These are phyloP conservation scores for Hedya salicella DNA, from an alignment of 2,888 invertebrate species.

Conservation along the genomic window DNA sequence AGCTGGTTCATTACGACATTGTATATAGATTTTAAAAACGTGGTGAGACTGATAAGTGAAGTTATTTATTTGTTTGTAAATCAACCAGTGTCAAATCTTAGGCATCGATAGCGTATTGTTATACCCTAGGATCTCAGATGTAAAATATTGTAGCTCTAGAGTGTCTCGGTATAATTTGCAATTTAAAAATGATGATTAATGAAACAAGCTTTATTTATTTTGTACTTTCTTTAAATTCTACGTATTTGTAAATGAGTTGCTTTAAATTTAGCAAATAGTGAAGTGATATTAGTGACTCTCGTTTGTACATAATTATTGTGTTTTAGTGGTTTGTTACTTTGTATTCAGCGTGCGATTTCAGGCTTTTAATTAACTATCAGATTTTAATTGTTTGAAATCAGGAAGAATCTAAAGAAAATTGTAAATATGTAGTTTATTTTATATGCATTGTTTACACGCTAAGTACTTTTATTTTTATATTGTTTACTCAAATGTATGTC, in stretches of 20 bases:
- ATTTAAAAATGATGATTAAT: conserved; percentile 46
- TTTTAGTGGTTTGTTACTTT: conserved; percentile 34
- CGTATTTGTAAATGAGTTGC: conserved; percentile 40
- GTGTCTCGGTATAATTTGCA: conserved; percentile 35
- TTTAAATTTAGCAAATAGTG: conserved; percentile 51
- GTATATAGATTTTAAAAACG: conserved; percentile 81
- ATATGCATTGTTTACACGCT: conserved; percentile 72
- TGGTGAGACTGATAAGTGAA: conserved; percentile 83
- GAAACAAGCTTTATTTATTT: conserved; percentile 55
- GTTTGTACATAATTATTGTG: conserved; percentile 51
- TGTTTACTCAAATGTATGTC: conserved; percentile 74
- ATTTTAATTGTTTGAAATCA: conserved; percentile 51
- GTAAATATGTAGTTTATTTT: conserved; percentile 75
- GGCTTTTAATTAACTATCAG: conserved; percentile 47
- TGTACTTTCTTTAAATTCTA: conserved; percentile 45
- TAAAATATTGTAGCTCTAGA: conserved; percentile 50
- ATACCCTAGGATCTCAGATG: conserved; percentile 73
- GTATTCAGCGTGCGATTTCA: conserved; percentile 47
- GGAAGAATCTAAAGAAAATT: conserved; percentile 60
- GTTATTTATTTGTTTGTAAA: conserved; percentile 83
- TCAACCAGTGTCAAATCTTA: conserved; percentile 81
- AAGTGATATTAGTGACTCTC: conserved; percentile 52
- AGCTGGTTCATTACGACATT: conserved; percentile 74
- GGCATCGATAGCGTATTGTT: conserved; percentile 67
- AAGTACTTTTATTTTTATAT: conserved; percentile 69